These are phyloP conservation scores for Propithecus perrieri DNA, from an alignment of 2,797 vertebrate species.

Conservation along the genomic window DNA sequence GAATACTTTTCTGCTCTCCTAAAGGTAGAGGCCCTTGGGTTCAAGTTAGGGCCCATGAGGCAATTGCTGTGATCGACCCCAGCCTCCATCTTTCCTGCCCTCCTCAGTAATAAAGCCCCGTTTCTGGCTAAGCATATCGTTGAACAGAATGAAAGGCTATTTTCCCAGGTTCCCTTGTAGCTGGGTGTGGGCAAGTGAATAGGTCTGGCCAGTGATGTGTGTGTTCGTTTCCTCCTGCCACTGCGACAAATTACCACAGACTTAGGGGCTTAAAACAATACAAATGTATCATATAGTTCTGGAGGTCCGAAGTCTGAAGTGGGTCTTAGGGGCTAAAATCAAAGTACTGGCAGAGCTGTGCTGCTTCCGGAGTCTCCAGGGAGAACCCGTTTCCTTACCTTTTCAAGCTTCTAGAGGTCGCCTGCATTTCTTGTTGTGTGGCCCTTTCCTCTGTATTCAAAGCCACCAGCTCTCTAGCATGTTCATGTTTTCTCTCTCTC, in stretches of 20 bases:
- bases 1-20: neutral
- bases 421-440: neutral
- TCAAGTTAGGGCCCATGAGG: neutral
- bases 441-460: neutral
- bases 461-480: neutral
- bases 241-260: neutral
- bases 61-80: neutral
- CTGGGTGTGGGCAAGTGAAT: neutral
- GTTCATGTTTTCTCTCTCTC: too few relatives aligned
- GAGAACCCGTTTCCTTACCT: neutral
- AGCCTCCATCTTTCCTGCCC: neutral
- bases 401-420: neutral
- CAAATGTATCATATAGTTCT: too few relatives aligned
- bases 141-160: neutral
- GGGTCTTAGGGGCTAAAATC: neutral
- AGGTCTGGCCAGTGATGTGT: neutral
- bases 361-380: neutral
- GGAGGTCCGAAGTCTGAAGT: neutral
- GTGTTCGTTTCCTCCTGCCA: neutral
- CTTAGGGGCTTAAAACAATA: neutral
- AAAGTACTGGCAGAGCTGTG: rapidly evolving
- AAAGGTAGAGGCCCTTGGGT: neutral
- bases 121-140: neutral
- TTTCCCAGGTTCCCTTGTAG: neutral
- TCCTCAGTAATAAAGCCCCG: neutral